A percentile compares a stretch with the other conserved stretches of the same genome.
Conservation (phyloP, 2,113 vertebrate species). For the Propithecus coquereli region DNA sequence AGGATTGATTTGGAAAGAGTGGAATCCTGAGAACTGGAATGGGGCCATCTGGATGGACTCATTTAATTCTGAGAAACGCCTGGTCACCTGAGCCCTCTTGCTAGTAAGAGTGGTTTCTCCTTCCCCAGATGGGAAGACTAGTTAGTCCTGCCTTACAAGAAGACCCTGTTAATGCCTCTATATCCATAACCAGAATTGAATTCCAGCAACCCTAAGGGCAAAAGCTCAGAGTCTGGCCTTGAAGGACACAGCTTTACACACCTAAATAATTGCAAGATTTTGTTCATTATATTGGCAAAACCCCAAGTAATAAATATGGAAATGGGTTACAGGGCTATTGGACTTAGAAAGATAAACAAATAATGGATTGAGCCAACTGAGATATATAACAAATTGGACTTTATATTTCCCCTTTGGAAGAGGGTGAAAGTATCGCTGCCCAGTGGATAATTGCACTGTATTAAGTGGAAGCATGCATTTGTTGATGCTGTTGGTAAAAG, state of each 20-base stretch:
- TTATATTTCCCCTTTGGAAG: neutral
- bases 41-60: neutral
- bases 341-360: neutral
- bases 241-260: neutral
- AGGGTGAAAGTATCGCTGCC: neutral
- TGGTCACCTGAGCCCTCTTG: neutral
- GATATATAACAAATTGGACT: neutral
- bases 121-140: neutral
- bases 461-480: neutral
- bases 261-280: neutral
- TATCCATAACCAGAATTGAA: neutral
- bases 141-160: neutral
- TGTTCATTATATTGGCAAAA: neutral
- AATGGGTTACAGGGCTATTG: neutral
- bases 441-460: neutral
- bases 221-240: neutral
- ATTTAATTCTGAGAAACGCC: neutral
- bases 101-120: neutral
- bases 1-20: neutral
- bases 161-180: neutral
- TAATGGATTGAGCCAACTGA: neutral
- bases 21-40: neutral
- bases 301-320: neutral
- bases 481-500: neutral
- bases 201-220: neutral